phyloP scores from a whole-genome alignment of 2,888 invertebrate genomes.

The Phortica okadai region DNA sequence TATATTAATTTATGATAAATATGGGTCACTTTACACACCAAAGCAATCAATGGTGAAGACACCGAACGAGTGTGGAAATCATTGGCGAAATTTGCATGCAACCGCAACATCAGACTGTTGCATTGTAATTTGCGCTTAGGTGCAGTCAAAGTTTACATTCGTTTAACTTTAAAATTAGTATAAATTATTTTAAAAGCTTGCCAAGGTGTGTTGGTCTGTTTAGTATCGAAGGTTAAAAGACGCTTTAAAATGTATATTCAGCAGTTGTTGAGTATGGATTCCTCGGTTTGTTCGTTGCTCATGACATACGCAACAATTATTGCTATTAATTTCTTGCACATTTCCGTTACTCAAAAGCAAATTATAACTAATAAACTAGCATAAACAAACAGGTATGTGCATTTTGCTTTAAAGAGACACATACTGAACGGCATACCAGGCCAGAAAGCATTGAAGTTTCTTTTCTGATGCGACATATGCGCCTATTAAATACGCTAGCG shows the following conservation, averaged over 20 bases:
- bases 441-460: not conserved
- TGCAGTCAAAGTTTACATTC: not conserved
- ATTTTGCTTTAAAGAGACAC: not conserved
- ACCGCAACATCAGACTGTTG: not conserved
- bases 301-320: slow-evolving; percentile 28
- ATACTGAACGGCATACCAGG: not conserved
- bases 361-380: slow-evolving; percentile 27
- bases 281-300: not conserved
- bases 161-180: not conserved
- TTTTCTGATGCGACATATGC: not conserved
- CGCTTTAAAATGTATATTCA: slow-evolving; percentile 37
- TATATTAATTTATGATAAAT: slow-evolving; percentile 31
- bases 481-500: not conserved
- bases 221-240: not conserved
- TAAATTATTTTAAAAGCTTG: slow-evolving; percentile 12
- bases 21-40: slow-evolving; percentile 18
- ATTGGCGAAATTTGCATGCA: not conserved
- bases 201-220: slow-evolving; percentile 4
- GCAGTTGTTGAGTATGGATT: too few species aligned
- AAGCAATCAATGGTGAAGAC: not conserved
- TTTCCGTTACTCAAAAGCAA: slow-evolving; percentile 26
- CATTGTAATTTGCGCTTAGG: not conserved
- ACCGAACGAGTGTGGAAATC: not conserved
- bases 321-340: slow-evolving; percentile 34
- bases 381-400: not conserved